Conservation (phyloP, 2,113 vertebrate genomes). For the Pteruthius melanotis region DNA sequence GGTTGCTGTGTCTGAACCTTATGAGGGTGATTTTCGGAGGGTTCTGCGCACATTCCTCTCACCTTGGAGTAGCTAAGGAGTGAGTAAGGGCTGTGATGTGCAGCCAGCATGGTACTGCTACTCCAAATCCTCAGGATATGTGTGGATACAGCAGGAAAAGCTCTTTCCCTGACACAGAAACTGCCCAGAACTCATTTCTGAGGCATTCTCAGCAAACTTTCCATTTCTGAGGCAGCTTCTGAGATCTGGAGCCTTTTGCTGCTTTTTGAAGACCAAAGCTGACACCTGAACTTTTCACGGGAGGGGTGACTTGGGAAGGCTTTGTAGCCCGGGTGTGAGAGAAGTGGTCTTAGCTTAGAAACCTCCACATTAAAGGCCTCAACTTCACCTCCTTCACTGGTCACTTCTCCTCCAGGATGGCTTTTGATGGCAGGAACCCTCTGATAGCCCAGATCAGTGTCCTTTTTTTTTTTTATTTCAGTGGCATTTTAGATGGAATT, state of each 20-base stretch:
- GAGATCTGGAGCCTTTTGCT: neutral
- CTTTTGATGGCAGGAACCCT: neutral
- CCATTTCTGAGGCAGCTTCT: neutral
- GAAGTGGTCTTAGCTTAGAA: neutral
- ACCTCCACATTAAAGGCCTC: neutral
- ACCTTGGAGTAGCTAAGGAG: accelerated
- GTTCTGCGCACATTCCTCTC: neutral
- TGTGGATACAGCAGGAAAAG: neutral
- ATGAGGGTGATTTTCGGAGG: neutral
- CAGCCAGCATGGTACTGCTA: neutral
- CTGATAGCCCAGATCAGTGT: neutral
- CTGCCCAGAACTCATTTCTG: neutral
- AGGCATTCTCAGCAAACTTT: neutral
- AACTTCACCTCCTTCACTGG: neutral
- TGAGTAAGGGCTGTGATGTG: neutral
- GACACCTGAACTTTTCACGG: neutral
- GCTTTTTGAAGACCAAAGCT: neutral
- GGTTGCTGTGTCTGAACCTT: neutral
- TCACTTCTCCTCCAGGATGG: neutral
- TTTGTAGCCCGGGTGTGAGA: neutral
- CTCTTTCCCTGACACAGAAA: neutral
- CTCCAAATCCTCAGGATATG: accelerated
- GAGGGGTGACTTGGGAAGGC: neutral
- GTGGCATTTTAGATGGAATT: neutral
- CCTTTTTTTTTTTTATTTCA: neutral